Conservation (phyloP, 2,113 vertebrate species). For the Irena cyanogastra region DNA sequence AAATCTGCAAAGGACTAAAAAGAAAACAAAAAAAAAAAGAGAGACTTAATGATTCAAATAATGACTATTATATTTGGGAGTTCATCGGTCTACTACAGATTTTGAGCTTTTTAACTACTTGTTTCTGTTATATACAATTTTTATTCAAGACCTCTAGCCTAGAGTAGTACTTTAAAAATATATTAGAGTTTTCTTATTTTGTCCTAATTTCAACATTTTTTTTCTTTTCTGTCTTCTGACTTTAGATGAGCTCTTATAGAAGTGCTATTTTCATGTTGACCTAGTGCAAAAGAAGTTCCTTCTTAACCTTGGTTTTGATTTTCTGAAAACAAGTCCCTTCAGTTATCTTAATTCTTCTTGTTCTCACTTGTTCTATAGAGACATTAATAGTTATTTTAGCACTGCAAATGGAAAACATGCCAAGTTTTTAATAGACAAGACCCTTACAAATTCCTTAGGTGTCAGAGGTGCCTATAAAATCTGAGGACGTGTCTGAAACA, state of each 20-base stretch:
- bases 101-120: neutral
- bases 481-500: neutral
- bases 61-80: neutral
- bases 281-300: neutral
- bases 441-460: neutral
- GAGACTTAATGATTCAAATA: rapidly evolving
- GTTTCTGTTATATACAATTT: neutral
- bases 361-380: neutral
- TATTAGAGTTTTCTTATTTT: neutral
- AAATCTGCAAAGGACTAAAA: neutral
- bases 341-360: neutral
- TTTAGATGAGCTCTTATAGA: neutral
- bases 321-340: neutral
- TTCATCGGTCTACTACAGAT: neutral
- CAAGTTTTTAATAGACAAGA: neutral
- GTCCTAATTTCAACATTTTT: neutral
- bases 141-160: neutral
- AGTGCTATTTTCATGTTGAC: neutral
- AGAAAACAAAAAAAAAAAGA: neutral
- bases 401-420: neutral
- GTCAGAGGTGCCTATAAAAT: neutral
- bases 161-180: neutral
- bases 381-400: neutral
- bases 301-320: neutral
- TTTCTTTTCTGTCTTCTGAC: neutral